Percentiles rank a stretch among this genome's conserved stretches.
Evolutionary conservation across 1,140 invertebrate species (phyloP).

Genomic region (Hesperophylax magnus): DNA sequence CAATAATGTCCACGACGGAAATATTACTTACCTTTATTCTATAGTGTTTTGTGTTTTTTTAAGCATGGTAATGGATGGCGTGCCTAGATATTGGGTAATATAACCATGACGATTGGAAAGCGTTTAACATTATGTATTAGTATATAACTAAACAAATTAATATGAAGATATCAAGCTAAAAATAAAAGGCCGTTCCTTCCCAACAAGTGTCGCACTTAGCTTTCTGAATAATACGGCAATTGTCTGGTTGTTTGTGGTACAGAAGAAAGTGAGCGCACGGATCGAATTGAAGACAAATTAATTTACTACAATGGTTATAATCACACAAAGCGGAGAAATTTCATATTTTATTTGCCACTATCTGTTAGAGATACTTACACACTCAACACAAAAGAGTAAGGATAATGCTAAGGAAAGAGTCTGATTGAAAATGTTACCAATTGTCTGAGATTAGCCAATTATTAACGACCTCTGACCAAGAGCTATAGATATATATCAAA

Average conservation of each 20-base stretch:
- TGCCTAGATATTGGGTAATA: neutral
- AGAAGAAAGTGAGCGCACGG: neutral
- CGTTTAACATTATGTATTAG: neutral
- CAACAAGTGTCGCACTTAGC: slow-evolving; percentile 14
- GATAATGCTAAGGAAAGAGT: too few species aligned
- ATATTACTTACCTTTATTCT: neutral
- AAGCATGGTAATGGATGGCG: slow-evolving; percentile 4
- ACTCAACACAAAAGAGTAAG: too few species aligned
- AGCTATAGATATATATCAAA: too few species aligned
- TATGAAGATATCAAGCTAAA: neutral
- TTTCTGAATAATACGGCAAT: neutral
- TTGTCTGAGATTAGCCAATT: too few species aligned
- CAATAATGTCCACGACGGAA: too few species aligned
- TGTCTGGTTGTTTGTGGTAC: neutral
- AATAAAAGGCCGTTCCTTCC: neutral
- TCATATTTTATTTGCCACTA: too few species aligned
- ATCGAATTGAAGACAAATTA: neutral
- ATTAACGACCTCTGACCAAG: too few species aligned
- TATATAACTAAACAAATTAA: neutral
- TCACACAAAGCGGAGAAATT: too few species aligned
- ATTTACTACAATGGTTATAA: too few species aligned
- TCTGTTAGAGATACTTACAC: too few species aligned
- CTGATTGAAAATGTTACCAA: too few species aligned
- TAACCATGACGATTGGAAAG: slow-evolving; percentile 25
- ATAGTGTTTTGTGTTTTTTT: slow-evolving; percentile 26